Conservation (phyloP, 2,113 vertebrate species). For the Psophia crepitans region DNA sequence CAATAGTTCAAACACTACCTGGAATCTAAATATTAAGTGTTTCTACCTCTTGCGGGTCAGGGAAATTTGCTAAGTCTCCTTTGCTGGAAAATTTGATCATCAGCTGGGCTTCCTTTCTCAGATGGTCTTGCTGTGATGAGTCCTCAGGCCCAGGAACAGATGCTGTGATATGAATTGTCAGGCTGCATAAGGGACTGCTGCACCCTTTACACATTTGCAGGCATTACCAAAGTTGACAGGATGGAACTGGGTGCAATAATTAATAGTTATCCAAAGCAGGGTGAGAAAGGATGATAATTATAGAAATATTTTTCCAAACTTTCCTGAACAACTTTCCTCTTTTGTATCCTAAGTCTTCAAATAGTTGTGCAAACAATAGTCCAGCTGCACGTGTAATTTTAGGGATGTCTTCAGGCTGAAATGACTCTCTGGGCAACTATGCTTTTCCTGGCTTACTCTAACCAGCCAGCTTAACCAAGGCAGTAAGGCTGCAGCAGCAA, state of each 20-base stretch:
- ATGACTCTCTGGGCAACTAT: not conserved
- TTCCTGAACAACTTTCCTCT: not conserved
- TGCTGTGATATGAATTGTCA: not conserved
- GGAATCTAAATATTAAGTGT: not conserved
- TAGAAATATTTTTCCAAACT: not conserved
- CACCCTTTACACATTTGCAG: not conserved
- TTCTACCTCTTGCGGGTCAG: not conserved
- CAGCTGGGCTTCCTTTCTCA: not conserved
- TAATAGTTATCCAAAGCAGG: not conserved
- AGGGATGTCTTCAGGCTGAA: not conserved
- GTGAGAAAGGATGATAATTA: not conserved
- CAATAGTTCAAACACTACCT: not conserved
- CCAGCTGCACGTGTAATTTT: not conserved
- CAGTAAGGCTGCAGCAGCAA: not conserved
- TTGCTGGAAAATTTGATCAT: not conserved
- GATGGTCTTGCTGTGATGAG: not conserved
- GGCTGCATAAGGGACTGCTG: not conserved
- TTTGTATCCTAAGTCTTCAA: not conserved
- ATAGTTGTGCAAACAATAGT: not conserved
- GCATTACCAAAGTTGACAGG: not conserved
- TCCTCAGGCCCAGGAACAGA: not conserved
- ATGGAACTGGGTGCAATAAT: not conserved
- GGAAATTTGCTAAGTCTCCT: not conserved
- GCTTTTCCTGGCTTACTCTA: not conserved
- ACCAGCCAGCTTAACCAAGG: not conserved